These are phyloP conservation scores for Misgurnus mizolepis DNA, from an alignment of 2,113 vertebrate genomes.

Conservation along the genomic window DNA sequence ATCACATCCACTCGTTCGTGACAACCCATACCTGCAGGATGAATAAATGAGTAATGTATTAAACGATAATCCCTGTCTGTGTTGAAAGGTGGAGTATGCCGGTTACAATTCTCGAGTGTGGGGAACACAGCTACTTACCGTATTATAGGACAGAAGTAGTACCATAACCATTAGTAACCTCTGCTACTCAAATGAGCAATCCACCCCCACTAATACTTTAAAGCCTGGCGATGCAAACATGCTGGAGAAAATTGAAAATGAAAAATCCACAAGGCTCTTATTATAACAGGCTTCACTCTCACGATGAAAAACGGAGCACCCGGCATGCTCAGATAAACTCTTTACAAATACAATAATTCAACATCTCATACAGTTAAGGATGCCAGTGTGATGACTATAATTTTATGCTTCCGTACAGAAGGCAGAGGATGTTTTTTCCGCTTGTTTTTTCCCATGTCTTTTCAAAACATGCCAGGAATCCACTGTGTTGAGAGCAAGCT, in stretches of 20 bases:
- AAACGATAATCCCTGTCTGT: slow-evolving; percentile 25
- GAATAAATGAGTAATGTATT: slow-evolving; percentile 38
- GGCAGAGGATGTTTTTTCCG: background rate
- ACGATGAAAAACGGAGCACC: background rate
- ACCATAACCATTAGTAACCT: slow-evolving; percentile 54
- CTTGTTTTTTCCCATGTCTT: background rate
- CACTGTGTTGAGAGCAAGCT: background rate
- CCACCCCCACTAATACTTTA: slow-evolving; percentile 46
- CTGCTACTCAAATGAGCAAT: slow-evolving; percentile 27
- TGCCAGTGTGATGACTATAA: slow-evolving; percentile 1
- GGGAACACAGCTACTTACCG: slow-evolving; percentile 10
- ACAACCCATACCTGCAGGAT: background rate
- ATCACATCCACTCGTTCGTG: slow-evolving; percentile 28
- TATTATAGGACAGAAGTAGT: slow-evolving; percentile 45
- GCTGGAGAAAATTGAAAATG: background rate
- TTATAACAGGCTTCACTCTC: slow-evolving; percentile 17
- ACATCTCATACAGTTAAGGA: background rate
- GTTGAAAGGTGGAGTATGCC: slow-evolving; percentile 30
- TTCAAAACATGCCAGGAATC: slow-evolving; percentile 16
- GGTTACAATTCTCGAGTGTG: slow-evolving; percentile 26
- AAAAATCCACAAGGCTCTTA: slow-evolving; percentile 19
- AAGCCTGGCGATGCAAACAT: slow-evolving; percentile 25
- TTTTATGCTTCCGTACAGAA: slow-evolving; percentile 8
- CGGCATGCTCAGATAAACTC: background rate
- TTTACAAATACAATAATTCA: slow-evolving; percentile 6